Conservation (phyloP, 2,113 vertebrate genomes). For the Gopherus flavomarginatus region DNA sequence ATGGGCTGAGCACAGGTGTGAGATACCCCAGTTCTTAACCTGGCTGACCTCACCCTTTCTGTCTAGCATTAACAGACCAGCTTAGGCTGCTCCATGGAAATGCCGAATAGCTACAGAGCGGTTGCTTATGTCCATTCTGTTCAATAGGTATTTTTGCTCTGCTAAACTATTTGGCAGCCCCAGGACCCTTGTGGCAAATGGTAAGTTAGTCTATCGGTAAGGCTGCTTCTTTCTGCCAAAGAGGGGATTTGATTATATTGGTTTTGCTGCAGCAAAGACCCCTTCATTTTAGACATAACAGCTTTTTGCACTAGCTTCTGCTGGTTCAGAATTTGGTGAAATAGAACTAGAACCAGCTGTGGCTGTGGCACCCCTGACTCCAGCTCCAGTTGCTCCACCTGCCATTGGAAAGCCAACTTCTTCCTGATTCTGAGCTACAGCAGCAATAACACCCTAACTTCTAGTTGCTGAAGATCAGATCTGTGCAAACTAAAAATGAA, state of each 20-base stretch:
- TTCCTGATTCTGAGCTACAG: neutral
- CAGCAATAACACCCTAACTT: neutral
- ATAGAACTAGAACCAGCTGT: neutral
- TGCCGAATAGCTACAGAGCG: neutral
- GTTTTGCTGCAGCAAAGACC: neutral
- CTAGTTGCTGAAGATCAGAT: neutral
- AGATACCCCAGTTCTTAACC: neutral
- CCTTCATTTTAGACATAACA: neutral
- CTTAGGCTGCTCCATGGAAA: neutral
- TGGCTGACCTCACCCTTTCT: neutral
- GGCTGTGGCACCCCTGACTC: neutral
- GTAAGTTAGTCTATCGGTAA: neutral
- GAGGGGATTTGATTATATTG: neutral
- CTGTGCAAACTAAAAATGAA: neutral
- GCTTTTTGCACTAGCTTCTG: neutral
- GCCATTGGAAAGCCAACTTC: neutral
- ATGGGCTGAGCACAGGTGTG: neutral
- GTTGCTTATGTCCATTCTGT: too few species aligned
- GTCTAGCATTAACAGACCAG: rapidly evolving
- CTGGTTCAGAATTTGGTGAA: neutral
- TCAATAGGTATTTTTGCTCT: neutral
- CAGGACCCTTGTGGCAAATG: rapidly evolving
- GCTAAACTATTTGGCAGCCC: neutral
- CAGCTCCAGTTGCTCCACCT: neutral
- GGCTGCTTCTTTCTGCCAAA: neutral